Percentiles rank a stretch among this genome's conserved stretches.
Evolutionary conservation across 2,113 vertebrate species (phyloP).

Genomic region (Bos taurus): DNA sequence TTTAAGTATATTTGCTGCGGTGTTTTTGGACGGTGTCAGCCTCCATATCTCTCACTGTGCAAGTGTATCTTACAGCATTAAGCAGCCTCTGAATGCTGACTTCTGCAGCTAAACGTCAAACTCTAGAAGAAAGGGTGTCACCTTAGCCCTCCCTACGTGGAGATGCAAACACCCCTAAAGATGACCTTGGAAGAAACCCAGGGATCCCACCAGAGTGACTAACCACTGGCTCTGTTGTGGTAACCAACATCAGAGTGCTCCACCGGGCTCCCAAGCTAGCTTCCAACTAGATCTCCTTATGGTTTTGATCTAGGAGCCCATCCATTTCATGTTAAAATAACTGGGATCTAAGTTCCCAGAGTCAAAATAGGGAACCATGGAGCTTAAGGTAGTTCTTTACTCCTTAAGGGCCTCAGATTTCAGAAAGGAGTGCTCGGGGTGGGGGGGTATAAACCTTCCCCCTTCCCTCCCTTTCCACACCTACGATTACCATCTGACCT

Average conservation of each 20-base stretch:
- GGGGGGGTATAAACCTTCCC: neutral
- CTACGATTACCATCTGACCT: neutral
- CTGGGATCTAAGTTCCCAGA: neutral
- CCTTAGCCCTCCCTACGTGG: neutral
- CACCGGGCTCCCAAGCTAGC: neutral
- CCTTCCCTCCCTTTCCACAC: neutral
- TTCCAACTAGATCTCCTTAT: neutral
- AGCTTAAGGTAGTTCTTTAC: neutral
- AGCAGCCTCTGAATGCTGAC: neutral
- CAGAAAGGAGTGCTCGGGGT: neutral
- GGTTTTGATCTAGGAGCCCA: neutral
- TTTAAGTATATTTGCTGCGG: neutral
- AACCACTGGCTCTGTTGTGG: neutral
- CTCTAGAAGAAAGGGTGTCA: neutral
- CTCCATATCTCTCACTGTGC: neutral
- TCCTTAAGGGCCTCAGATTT: neutral
- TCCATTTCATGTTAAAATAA: neutral
- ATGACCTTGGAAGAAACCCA: neutral
- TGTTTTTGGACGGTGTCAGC: neutral
- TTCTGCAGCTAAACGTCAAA: neutral
- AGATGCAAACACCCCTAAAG: neutral
- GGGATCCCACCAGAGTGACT: neutral
- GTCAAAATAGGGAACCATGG: neutral
- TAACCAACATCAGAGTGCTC: neutral
- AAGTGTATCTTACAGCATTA: neutral